A percentile compares a stretch with the other conserved stretches of the same genome.
phyloP scores from a whole-genome alignment of 2,888 invertebrate species.

The Rhagonycha fulva region DNA sequence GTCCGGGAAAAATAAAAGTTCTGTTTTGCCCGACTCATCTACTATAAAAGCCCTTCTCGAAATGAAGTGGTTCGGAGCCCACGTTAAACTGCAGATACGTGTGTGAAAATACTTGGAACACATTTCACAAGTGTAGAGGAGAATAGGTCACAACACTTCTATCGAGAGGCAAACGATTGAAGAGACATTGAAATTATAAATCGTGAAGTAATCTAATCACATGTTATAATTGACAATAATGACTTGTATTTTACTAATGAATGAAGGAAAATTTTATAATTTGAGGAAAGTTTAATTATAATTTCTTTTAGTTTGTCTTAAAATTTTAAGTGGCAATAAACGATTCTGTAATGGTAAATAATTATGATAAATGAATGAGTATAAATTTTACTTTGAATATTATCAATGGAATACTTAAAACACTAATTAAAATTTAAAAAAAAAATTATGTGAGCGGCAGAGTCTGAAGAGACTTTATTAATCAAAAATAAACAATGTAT shows the following conservation, averaged over 20 bases:
- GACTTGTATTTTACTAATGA: neutral
- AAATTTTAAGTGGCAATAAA: neutral
- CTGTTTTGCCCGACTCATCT: neutral
- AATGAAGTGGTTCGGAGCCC: neutral
- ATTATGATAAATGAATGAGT: neutral
- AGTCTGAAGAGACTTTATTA: neutral
- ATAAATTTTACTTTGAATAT: neutral
- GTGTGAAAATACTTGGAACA: neutral
- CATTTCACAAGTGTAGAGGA: too few species aligned
- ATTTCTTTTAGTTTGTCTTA: neutral
- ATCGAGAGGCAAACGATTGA: too few species aligned
- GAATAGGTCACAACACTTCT: too few species aligned
- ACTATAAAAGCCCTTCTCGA: neutral
- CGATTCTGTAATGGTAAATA: neutral
- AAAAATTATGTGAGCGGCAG: too few species aligned
- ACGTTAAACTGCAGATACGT: neutral
- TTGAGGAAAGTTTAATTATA: neutral
- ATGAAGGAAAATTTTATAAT: neutral
- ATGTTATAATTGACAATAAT: neutral
- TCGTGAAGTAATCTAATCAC: neutral
- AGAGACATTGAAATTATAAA: neutral
- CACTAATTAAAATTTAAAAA: too few species aligned
- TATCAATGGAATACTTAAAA: too few species aligned
- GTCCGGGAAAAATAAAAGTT: neutral
- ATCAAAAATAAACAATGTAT: neutral